Base-by-base conservation (phyloP, 1,140 invertebrate species). In the Pseudachorutes palmiensis region DNA sequence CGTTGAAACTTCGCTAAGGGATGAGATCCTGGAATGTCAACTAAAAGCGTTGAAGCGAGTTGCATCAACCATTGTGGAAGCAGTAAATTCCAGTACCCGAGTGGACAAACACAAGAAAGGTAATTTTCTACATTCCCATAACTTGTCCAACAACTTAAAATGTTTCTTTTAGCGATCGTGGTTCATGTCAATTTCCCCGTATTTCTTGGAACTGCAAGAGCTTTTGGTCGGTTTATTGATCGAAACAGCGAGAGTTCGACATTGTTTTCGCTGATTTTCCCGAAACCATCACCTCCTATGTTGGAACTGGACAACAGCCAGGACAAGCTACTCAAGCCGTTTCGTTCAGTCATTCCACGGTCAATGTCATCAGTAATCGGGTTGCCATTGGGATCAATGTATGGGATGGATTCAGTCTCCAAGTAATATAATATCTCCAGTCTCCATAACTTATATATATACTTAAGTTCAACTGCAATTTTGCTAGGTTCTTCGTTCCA, bases 331-430 rank as follows among this genome's bases (percentile, higher is more conserved):
- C 75, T 72, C 14, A 71, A 70, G 33, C 22, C 64, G 19, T 70
- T 80, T 22, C 51, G 89, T 62, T 88, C 91, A 0, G 95, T 95
- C 32, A 91, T 97, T 75, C 93, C 92, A 0, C 83, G 91, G n/a
- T 94, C 92, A 30, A 81, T 97, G 70, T 95, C 92, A 0, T 86
- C 88, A 2, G 91, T 89, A 76, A 80, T 95, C 62, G 88, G 88
- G 68, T 80, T 82, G 26, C 77, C 77, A 73, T 64, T 24, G 5
- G 58, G 24, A 26, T 14, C 26, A 14, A 12, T 22, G 3, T 5
- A 57, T 60, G 30, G 58, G 14, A 31, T 14, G 5, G 48, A 64
- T 67, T 67, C 69, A 57, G 16, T 51, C 65, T 30, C 48, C 61
- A 51, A 67, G 31, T 61, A 26, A n/a, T n/a, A 66, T 61, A 14